Evolutionary conservation across 2,113 vertebrate genomes (phyloP).

Genomic region (Barnardius zonarius): DNA sequence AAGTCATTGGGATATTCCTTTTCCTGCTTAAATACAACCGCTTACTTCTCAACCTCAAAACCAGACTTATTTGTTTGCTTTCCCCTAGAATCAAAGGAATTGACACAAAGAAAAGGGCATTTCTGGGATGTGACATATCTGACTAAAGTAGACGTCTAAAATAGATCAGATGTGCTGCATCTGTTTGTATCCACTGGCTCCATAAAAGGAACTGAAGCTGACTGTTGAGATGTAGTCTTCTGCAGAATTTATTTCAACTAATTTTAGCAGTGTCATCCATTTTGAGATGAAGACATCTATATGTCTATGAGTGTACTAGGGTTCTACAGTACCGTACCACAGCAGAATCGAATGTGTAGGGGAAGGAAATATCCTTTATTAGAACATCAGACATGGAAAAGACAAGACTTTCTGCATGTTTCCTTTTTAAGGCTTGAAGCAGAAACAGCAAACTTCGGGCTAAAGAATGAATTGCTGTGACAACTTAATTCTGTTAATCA

Average conservation of each 20-base stretch:
- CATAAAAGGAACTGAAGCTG: not conserved
- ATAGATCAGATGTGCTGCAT: not conserved
- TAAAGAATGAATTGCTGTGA: conserved; percentile 15
- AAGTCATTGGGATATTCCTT: not conserved
- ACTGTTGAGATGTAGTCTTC: not conserved
- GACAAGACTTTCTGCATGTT: not conserved
- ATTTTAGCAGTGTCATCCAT: not conserved
- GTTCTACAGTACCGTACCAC: not conserved
- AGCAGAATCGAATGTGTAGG: not conserved
- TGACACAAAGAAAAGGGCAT: not conserved
- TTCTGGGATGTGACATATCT: not conserved
- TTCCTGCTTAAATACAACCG: not conserved
- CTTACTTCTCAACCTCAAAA: not conserved
- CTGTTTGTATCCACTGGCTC: not conserved
- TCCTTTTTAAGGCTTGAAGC: not conserved
- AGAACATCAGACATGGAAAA: not conserved
- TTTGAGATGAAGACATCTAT: not conserved
- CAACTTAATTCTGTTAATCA: conserved; percentile 55
- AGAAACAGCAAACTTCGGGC: not conserved
- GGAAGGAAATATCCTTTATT: not conserved
- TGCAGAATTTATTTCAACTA: not conserved
- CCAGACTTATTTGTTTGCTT: not conserved
- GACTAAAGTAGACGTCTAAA: not conserved
- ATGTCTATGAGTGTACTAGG: not conserved
- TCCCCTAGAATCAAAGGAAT: not conserved